These are phyloP conservation scores for Dryococelus australis DNA, from an alignment of 2,888 invertebrate genomes.

Conservation along the genomic window DNA sequence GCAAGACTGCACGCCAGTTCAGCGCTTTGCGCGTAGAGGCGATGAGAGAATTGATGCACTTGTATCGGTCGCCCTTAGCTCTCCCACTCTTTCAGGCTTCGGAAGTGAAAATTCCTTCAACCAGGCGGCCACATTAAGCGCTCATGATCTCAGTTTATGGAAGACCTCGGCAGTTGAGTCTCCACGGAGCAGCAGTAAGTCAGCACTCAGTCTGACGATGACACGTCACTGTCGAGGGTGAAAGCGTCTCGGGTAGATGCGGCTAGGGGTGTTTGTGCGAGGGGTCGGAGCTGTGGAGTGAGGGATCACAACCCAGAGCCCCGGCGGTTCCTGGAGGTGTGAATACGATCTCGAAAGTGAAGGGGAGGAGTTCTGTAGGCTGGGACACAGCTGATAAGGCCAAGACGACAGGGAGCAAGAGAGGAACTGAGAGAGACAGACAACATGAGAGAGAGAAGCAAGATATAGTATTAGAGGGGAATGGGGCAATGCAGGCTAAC, in stretches of 20 bases:
- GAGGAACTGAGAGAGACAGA: slow-evolving; percentile 1
- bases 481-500: not conserved
- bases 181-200: not conserved
- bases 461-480: not conserved
- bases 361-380: not conserved
- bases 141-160: not conserved
- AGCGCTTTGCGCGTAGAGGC: too few species aligned
- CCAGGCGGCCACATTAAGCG: not conserved
- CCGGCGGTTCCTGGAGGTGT: not conserved
- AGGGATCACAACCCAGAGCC: too few species aligned
- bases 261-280: not conserved
- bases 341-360: not conserved
- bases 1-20: too few species aligned
- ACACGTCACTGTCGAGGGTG: not conserved
- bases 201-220: not conserved
- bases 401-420: not conserved
- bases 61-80: too few species aligned
- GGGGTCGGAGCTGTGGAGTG: not conserved
- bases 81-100: too few species aligned
- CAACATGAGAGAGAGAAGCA: not conserved
- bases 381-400: not conserved
- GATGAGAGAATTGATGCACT: too few species aligned
- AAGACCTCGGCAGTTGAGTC: not conserved
- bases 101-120: too few species aligned
- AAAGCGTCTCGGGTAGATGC: not conserved